Evolutionary conservation across 2,888 invertebrate species (phyloP), one percentile per base, ranked within the genome.

Genomic region (Rotaria magnacalcarata): DNA sequence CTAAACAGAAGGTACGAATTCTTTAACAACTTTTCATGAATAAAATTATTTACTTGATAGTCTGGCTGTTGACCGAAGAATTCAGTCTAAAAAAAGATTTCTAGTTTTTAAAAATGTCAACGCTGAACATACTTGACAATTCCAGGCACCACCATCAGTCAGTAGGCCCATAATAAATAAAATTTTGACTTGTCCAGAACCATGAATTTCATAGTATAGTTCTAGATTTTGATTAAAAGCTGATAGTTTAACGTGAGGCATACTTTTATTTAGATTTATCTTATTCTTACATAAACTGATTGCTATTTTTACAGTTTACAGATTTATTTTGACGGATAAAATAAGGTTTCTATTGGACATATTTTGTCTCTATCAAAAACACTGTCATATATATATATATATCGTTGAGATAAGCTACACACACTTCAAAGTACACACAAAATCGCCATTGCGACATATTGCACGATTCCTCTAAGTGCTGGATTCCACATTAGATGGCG

Each of bases 131-230:
- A 80, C 80, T 80, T 80, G 80, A 47, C 24, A n/a, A n/a, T 2
- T 2, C 80, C 80, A 80, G n/a, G 80, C 80, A 11, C 4, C 80
- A 11, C 80, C 80, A 47, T 80, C 80, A 8, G 80, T 80, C 10
- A 80, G 11, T 47, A 80, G n/a, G n/a, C 80, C 80, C 80, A 80
- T 80, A 47, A 80, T 80, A 80, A 80, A 47, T 47, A 80, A 21
- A 47, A 80, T 47, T 80, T 80, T 80, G 11, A 2, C 21, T 10
- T 80, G 4, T 11, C 80, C 80, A 24, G 24, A 19, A 2, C 80
- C 80, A 80, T 80, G 47, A 11, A 80, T 1, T 80, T 80, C 80
- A 47, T 80, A 80, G 47, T 47, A 80, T 24, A 80, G 24, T 11
- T 80, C 80, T 21, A 80, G 10, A 80, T 47, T 43, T 14, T 80